Evolutionary conservation across 30 jellyfish, hydroid and myxozoan species (phyloP).

Genomic region (Clytia hemisphaerica): DNA sequence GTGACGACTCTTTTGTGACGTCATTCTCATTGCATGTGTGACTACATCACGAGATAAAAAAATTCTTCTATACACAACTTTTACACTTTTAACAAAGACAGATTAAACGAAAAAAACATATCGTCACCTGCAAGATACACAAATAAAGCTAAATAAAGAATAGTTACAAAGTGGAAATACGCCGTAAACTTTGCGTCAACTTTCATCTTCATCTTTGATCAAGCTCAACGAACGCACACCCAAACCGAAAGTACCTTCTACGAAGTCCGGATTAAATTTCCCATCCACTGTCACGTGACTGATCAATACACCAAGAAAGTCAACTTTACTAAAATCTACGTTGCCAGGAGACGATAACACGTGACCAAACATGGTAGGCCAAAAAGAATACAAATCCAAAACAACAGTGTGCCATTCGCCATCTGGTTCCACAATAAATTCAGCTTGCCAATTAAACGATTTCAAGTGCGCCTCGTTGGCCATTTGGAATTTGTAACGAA

Average conservation of each 20-base stretch:
- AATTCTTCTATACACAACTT: too few species aligned
- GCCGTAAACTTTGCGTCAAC: too few species aligned
- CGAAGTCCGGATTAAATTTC: slow-evolving; percentile 63
- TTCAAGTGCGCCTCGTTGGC: slow-evolving; percentile 68
- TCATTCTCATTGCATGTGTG: too few species aligned
- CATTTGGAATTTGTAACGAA: slow-evolving; percentile 72
- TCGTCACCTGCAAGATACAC: too few species aligned
- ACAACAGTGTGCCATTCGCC: slow-evolving; percentile 39
- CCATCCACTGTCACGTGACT: slow-evolving; percentile 86
- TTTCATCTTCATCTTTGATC: not conserved
- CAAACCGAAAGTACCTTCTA: slow-evolving; percentile 66
- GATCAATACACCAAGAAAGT: slow-evolving; percentile 66
- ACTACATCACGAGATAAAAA: too few species aligned
- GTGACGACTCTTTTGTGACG: too few species aligned
- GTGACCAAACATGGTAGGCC: slow-evolving; percentile 98
- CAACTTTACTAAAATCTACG: slow-evolving; percentile 63
- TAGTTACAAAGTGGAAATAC: too few species aligned
- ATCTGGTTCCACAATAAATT: slow-evolving; percentile 47
- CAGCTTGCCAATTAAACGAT: slow-evolving; percentile 91
- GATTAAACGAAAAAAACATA: too few species aligned
- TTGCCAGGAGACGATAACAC: slow-evolving; percentile 66
- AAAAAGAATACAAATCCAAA: slow-evolving; percentile 67
- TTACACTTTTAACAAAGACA: too few species aligned
- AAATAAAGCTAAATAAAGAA: too few species aligned
- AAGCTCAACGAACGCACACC: slow-evolving; percentile 42